Percentiles rank a stretch among this genome's conserved stretches.
Evolutionary conservation across 2,888 invertebrate species (phyloP).

Genomic region (Itoplectis maculator): DNA sequence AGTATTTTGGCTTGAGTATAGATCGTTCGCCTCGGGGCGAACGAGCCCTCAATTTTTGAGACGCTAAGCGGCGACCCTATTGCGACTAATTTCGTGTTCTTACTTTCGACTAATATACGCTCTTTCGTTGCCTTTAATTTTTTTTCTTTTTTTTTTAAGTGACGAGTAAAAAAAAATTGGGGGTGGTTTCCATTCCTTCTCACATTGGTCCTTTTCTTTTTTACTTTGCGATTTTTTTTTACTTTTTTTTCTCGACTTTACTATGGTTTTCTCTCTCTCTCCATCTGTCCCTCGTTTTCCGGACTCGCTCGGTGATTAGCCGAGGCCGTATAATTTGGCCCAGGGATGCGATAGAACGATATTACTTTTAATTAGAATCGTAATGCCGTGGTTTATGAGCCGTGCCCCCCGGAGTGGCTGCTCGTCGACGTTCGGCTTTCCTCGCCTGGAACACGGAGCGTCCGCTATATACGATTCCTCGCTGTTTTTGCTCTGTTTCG

Average conservation of each 20-base stretch:
- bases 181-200: constrained; percentile 56
- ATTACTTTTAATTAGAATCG: constrained; percentile 80
- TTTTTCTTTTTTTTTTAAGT: constrained; percentile 50
- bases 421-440: constrained; percentile 51
- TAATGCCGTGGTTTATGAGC: constrained; percentile 77
- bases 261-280: not conserved
- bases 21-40: too few species aligned
- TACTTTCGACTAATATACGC: constrained; percentile 69
- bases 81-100: constrained; percentile 80
- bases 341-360: constrained; percentile 69
- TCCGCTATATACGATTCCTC: not conserved
- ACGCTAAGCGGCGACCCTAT: constrained; percentile 70
- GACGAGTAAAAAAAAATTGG: constrained; percentile 39
- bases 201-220: constrained; percentile 27
- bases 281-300: constrained; percentile 43
- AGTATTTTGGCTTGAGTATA: too few species aligned
- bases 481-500: constrained; percentile 28
- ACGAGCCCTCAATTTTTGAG: constrained; percentile 23
- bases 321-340: constrained; percentile 71
- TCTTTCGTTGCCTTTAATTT: constrained; percentile 50
- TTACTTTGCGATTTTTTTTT: not conserved
- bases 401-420: constrained; percentile 66
- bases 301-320: constrained; percentile 69
- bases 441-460: constrained; percentile 31
- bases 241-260: constrained; percentile 47